A percentile compares a stretch with the other conserved stretches of the same genome.
phyloP scores from a whole-genome alignment of 1,140 invertebrate species.

The Ceratina japonica region DNA sequence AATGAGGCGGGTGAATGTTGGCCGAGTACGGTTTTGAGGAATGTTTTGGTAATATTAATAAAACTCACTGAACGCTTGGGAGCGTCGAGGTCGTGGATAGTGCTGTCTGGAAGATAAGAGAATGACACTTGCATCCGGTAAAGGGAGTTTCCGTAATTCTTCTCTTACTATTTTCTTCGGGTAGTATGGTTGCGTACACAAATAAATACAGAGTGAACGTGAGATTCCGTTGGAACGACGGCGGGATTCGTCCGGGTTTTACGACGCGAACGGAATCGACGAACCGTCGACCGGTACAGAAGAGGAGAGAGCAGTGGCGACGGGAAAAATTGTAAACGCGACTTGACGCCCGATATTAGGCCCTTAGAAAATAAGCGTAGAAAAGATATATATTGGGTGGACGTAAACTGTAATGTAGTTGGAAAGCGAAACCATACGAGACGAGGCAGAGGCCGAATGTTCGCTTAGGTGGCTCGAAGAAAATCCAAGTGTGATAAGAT shows the following conservation, averaged over 20 bases:
- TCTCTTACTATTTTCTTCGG: slow-evolving; percentile 37
- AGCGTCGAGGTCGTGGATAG: slow-evolving; percentile 55
- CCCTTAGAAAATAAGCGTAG: slow-evolving; percentile 5
- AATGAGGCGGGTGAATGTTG: too few species aligned
- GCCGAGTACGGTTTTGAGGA: background rate
- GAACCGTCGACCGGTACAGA: background rate
- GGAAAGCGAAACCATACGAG: background rate
- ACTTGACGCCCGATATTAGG: slow-evolving; percentile 21
- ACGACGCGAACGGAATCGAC: background rate
- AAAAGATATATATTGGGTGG: slow-evolving; percentile 13
- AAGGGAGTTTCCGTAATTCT: slow-evolving; percentile 57
- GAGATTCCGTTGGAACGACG: background rate
- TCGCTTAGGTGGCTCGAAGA: slow-evolving; percentile 29
- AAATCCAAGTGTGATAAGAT: slow-evolving; percentile 65
- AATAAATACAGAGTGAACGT: slow-evolving; percentile 20
- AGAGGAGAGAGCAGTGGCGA: background rate
- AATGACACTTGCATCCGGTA: slow-evolving; percentile 61
- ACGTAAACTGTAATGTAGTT: slow-evolving; percentile 9
- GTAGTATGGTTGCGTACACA: slow-evolving; percentile 2
- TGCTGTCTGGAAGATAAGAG: slow-evolving; percentile 51
- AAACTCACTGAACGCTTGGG: slow-evolving; percentile 36
- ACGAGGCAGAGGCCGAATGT: slow-evolving; percentile 17
- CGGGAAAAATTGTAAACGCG: slow-evolving; percentile 29
- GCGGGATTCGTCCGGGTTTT: slow-evolving; percentile 14
- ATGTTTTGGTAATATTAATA: slow-evolving; percentile 36